A percentile compares a stretch with the other conserved stretches of the same genome.
These are phyloP conservation scores for Gymnoscopelus microlampas DNA, from an alignment of 2,797 vertebrate genomes.

Conservation along the genomic window DNA sequence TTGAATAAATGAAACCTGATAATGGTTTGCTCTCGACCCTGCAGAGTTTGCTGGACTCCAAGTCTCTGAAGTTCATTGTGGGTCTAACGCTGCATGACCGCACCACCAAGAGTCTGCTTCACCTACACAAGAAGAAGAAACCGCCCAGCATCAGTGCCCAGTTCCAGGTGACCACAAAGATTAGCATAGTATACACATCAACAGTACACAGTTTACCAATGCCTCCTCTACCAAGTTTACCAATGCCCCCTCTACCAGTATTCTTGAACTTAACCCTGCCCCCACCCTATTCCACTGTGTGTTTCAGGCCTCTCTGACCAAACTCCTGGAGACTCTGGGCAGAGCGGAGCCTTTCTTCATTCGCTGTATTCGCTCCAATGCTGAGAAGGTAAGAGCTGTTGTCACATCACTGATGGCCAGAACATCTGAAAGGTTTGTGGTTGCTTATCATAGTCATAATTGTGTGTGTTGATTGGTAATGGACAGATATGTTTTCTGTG, in stretches of 20 bases:
- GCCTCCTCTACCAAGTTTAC: not conserved
- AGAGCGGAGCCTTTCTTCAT: constrained; percentile 98
- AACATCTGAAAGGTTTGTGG: not conserved
- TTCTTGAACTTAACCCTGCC: not conserved
- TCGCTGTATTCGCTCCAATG: constrained; percentile 96
- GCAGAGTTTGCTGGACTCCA: constrained; percentile 93
- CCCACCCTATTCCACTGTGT: not conserved
- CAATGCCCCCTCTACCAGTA: not conserved
- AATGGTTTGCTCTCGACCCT: constrained; percentile 2
- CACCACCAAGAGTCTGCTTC: constrained; percentile 94
- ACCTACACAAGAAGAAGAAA: constrained; percentile 98
- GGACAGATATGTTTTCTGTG: constrained; percentile 18
- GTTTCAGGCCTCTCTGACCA: constrained; percentile 92
- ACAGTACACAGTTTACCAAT: not conserved
- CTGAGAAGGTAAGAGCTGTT: constrained; percentile 87
- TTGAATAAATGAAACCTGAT: too few species aligned
- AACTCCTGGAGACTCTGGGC: constrained; percentile 93
- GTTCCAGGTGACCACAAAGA: constrained; percentile 87
- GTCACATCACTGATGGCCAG: not conserved
- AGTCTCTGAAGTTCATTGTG: constrained; percentile 93
- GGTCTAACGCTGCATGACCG: constrained; percentile 93
- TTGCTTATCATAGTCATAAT: too few species aligned
- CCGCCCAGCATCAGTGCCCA: constrained; percentile 98
- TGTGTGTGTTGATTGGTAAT: not conserved
- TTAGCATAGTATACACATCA: not conserved